Evolutionary conservation across 2,797 vertebrate species (phyloP).

Genomic region (Clarias laeviceps): DNA sequence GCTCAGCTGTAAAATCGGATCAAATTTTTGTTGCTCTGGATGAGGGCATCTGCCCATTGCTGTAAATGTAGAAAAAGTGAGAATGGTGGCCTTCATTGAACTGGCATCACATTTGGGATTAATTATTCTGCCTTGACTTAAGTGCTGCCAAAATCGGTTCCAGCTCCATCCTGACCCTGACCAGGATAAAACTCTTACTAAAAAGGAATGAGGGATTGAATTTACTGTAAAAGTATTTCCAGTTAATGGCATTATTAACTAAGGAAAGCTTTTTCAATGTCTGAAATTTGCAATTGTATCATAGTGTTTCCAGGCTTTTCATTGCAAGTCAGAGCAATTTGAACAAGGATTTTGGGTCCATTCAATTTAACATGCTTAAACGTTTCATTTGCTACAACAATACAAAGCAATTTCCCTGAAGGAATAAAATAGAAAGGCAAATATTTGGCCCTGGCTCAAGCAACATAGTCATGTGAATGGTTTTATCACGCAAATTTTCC

Average conservation of each 20-base stretch:
- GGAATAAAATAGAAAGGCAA: constrained; percentile 58
- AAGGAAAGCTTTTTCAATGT: not conserved
- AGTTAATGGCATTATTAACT: not conserved
- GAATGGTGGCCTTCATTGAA: not conserved
- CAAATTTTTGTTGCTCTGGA: too few relatives aligned
- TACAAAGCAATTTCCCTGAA: constrained; percentile 41
- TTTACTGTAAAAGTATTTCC: not conserved
- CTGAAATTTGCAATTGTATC: not conserved
- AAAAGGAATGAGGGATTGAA: not conserved
- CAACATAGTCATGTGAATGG: constrained; percentile 45
- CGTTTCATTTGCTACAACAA: constrained; percentile 31
- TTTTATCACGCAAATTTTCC: constrained; percentile 63
- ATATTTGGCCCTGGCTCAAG: constrained; percentile 67
- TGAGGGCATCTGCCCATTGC: too few relatives aligned
- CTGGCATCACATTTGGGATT: not conserved
- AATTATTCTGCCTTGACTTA: not conserved
- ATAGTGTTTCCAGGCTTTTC: not conserved
- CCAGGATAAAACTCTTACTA: not conserved
- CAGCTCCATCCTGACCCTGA: not conserved
- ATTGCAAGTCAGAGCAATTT: not conserved
- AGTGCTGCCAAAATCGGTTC: not conserved
- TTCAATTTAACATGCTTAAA: constrained; percentile 18
- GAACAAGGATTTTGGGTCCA: constrained; percentile 4
- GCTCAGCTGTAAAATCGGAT: too few relatives aligned
- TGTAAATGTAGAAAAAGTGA: too few relatives aligned